Percentiles rank a stretch among this genome's conserved stretches.
These are phyloP conservation scores for Pogonophryne albipinna DNA, from an alignment of 2,797 vertebrate genomes.

Conservation along the genomic window DNA sequence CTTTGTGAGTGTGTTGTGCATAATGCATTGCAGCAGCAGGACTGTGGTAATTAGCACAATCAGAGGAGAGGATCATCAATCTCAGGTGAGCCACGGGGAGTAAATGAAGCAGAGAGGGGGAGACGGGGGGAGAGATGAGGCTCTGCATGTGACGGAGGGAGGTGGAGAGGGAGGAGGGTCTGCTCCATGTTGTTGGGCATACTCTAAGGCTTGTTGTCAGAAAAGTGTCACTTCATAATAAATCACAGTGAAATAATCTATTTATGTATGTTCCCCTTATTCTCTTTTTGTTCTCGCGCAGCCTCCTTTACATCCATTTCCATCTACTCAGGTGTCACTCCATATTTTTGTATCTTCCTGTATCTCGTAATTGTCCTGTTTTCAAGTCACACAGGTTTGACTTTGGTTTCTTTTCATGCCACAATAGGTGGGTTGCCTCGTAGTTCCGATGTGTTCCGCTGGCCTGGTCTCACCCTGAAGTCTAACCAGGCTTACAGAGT, in stretches of 20 bases:
- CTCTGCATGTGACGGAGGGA: slow-evolving; percentile 26
- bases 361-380: neutral
- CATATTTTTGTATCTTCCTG: no score
- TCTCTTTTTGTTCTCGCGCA: slow-evolving; percentile 18
- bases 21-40: slow-evolving; percentile 85
- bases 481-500: no score
- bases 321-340: neutral
- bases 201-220: slow-evolving; percentile 61
- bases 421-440: neutral
- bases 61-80: slow-evolving; percentile 87
- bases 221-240: slow-evolving; percentile 70
- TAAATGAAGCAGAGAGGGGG: slow-evolving; percentile 87
- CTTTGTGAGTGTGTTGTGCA: slow-evolving; percentile 81
- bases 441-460: neutral
- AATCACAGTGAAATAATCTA: slow-evolving; percentile 68
- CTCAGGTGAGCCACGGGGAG: slow-evolving; percentile 88
- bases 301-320: neutral
- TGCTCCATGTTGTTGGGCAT: slow-evolving; percentile 61
- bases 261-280: slow-evolving; percentile 50
- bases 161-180: neutral
- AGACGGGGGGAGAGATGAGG: slow-evolving; percentile 40
- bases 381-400: neutral
- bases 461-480: neutral
- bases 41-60: slow-evolving; percentile 88
- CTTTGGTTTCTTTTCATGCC: neutral